Evolutionary conservation across 2,113 vertebrate genomes (phyloP).

Genomic region (Nesoenas mayeri): DNA sequence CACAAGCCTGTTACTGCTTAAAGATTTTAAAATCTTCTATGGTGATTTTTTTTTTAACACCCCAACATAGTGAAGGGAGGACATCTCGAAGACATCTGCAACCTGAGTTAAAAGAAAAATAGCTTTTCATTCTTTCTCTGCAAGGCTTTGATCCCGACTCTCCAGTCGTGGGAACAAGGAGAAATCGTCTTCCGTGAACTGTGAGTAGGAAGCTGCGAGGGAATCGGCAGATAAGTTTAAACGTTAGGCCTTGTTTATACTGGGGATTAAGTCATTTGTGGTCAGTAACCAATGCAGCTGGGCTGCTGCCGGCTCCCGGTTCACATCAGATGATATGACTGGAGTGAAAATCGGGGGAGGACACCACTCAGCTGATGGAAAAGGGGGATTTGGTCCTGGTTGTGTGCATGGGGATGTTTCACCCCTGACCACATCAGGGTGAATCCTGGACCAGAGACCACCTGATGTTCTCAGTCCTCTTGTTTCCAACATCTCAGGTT

Average conservation of each 20-base stretch:
- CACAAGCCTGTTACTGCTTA: neutral
- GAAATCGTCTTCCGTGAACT: conserved; percentile 45
- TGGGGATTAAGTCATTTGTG: conserved; percentile 64
- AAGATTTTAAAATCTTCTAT: neutral
- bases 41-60: neutral
- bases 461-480: accelerated
- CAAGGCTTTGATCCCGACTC: conserved; percentile 27
- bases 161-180: conserved; percentile 50
- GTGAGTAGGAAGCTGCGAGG: conserved; percentile 53
- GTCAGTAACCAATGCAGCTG: conserved; percentile 51
- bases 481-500: neutral
- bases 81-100: neutral
- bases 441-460: neutral
- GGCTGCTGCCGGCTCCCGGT: conserved; percentile 13
- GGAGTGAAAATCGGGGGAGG: neutral
- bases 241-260: conserved; percentile 49
- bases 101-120: neutral
- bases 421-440: accelerated
- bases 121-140: neutral
- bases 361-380: neutral
- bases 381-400: neutral
- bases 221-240: conserved; percentile 42
- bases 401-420: accelerated
- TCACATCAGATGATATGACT: neutral
- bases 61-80: neutral